Base-by-base conservation (phyloP, 2,888 invertebrate species). In the Trichogramma evanescens region DNA sequence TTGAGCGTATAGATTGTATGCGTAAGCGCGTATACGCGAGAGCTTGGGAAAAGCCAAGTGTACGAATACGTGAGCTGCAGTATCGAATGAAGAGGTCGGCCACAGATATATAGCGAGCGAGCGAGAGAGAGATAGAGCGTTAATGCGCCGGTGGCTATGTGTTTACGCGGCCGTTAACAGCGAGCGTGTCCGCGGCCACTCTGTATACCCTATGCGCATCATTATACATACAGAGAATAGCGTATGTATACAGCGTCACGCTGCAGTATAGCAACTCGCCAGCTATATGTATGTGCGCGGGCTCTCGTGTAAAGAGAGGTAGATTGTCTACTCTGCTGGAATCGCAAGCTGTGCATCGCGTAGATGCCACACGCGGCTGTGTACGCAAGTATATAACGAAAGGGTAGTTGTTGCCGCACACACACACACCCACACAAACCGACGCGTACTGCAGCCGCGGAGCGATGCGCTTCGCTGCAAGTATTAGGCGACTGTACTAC, bases 261-360 rank as follows among this genome's bases (percentile, higher is more conserved):
- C 26, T 26, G 26, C 26, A 26, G 26, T 26, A 26, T 26, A 26
- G 26, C 26, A 26, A 26, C 10, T n/a, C 46, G 5, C 10, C 5
- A n/a, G 4, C 46, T 48, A 10, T 46, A 43, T 48, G 6, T 53
- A 44, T 54, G 45, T 9, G 42, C 42, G 5, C 49, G 61, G 43
- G 9, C n/a, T 13, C 52, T 10, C 52, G 13, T 13, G 9, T 48
- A 6, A 6, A 5, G 45, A 48, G 44, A 51, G 50, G n/a, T 65
- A 65, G 71, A 72, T 73, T 71, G 72, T 71, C 70, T 69, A 54
- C 58, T 58, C 65, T 62, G 68, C 70, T 66, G 70, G 66, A 71
- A 71, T 71, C 70, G 68, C 56, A 50, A 48, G 10, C 56, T 43
- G 26, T 26, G 26, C 26, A 26, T 3, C 26, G 26, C 26, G 26